A percentile compares a stretch with the other conserved stretches of the same genome.
Evolutionary conservation across 2,113 vertebrate species (phyloP).

Genomic region (Seriola rivoliana): DNA sequence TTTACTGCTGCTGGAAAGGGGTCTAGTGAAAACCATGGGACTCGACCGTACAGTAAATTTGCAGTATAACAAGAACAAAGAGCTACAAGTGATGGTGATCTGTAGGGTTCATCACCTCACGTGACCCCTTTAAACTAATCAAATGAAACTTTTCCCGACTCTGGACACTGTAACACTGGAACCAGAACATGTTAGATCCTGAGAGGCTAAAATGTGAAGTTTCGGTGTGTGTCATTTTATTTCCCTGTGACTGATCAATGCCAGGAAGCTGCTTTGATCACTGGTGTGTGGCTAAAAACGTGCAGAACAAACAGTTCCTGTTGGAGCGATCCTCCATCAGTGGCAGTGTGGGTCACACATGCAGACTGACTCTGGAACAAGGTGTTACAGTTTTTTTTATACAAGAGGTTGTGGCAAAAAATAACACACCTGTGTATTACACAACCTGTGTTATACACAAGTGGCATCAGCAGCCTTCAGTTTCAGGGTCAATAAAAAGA

Average conservation of each 20-base stretch:
- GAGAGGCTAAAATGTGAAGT: no score
- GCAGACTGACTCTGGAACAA: background rate
- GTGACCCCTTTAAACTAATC: background rate
- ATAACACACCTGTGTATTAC: background rate
- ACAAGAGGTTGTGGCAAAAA: constrained; percentile 1
- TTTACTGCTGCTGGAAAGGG: background rate
- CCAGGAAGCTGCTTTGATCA: constrained; percentile 19
- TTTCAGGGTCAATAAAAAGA: constrained; percentile 18
- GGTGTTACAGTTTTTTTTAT: background rate
- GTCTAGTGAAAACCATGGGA: background rate
- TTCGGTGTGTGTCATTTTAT: background rate
- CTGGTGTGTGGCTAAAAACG: constrained; percentile 21
- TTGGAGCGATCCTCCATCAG: background rate
- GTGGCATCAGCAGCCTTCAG: background rate
- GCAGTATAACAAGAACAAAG: background rate
- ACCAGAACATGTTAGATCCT: background rate
- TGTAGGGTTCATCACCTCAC: no score
- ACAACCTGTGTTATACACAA: background rate
- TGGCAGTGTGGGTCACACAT: background rate
- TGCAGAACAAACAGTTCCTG: constrained; percentile 26
- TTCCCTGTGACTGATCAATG: background rate
- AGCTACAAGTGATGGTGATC: background rate
- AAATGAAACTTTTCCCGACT: background rate
- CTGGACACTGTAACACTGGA: background rate
- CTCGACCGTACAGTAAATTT: background rate